phyloP scores from a whole-genome alignment of 2,888 invertebrate species.

The Disparrhopalites patrizii region DNA sequence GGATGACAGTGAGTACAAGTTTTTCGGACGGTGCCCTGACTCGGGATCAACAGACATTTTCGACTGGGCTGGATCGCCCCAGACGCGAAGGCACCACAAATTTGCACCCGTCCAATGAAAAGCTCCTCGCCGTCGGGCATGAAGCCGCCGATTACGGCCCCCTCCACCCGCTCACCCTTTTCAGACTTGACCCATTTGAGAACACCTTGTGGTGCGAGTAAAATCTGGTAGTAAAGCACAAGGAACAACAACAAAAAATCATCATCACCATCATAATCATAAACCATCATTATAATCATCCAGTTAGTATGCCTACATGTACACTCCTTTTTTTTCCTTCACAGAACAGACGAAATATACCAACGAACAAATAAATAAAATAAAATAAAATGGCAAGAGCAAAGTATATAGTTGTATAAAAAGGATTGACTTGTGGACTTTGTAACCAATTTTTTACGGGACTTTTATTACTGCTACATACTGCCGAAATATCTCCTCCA shows the following conservation, averaged over 20 bases:
- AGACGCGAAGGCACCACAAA: conserved; percentile 28
- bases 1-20: conserved; percentile 30
- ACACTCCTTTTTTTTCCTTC: no score
- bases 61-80: conserved; percentile 26
- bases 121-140: conserved; percentile 28
- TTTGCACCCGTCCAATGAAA: conserved; percentile 29
- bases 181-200: conserved; percentile 27
- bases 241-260: no score
- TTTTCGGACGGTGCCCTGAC: conserved; percentile 25
- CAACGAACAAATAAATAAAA: no score
- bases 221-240: conserved; percentile 13
- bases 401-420: no score
- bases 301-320: no score
- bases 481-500: not conserved
- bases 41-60: conserved; percentile 28
- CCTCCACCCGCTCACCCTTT: conserved; percentile 24
- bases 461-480: not conserved
- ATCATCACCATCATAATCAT: not conserved
- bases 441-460: not conserved
- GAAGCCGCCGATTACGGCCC: conserved; percentile 22
- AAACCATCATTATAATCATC: not conserved
- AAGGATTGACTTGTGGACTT: no score
- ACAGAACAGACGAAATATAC: no score
- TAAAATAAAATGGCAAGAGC: no score
- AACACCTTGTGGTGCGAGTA: conserved; percentile 26